Percentiles rank a stretch among this genome's conserved stretches.
Evolutionary conservation across 2,113 vertebrate species (phyloP).

Genomic region (Mionectes macconnelli): DNA sequence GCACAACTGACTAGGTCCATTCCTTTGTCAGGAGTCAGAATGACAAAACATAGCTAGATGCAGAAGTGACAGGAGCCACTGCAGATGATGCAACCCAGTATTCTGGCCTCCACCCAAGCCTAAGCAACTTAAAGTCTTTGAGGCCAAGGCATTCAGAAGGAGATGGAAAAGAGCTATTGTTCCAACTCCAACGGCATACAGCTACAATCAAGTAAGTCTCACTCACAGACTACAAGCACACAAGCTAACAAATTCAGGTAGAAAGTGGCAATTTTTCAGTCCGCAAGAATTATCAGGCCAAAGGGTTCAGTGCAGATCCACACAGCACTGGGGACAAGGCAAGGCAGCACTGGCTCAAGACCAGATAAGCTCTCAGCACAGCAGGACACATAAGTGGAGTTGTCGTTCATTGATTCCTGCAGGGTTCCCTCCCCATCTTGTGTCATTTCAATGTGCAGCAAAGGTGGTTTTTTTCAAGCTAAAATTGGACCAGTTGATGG

Average conservation of each 20-base stretch:
- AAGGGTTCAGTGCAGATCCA: conserved; percentile 78
- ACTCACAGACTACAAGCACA: conserved; percentile 91
- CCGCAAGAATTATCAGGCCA: conserved; percentile 79
- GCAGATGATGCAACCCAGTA: conserved; percentile 80
- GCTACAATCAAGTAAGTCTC: conserved; percentile 82
- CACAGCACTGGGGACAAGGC: conserved; percentile 83
- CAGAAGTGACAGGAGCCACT: conserved; percentile 83
- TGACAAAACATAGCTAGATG: conserved; percentile 76
- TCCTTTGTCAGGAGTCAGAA: conserved; percentile 78
- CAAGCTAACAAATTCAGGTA: conserved; percentile 83
- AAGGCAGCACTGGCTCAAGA: conserved; percentile 82
- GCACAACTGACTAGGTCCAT: conserved; percentile 75
- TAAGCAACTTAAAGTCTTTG: conserved; percentile 78
- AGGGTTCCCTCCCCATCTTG: conserved; percentile 62
- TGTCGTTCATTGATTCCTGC: conserved; percentile 74
- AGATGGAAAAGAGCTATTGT: conserved; percentile 72
- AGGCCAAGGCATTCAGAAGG: conserved; percentile 74
- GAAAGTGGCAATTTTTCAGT: conserved; percentile 80
- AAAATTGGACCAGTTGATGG: conserved; percentile 99
- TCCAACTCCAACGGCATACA: conserved; percentile 75
- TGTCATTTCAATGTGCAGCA: conserved; percentile 87
- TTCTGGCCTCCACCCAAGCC: conserved; percentile 79
- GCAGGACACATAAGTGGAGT: conserved; percentile 74
- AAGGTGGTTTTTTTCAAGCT: conserved; percentile 98
- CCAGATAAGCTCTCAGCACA: conserved; percentile 79